Percentiles rank a stretch among this genome's conserved stretches.
phyloP scores from a whole-genome alignment of 2,113 vertebrate genomes.

The Anser cygnoides region DNA sequence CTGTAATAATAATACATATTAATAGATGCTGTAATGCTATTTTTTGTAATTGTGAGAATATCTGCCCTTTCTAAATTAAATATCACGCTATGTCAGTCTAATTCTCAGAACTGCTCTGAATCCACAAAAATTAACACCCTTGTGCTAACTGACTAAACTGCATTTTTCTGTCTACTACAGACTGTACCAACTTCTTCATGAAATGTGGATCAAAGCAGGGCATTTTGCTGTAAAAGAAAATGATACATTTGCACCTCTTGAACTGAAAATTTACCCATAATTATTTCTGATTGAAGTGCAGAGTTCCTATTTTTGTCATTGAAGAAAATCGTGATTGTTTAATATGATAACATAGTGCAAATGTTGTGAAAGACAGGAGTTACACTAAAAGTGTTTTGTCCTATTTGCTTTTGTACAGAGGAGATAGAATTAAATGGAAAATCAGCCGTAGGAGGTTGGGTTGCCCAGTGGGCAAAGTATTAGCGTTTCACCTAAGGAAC shows the following conservation, averaged over 20 bases:
- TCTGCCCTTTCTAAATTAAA: background rate
- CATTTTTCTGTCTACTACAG: background rate
- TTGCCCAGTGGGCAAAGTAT: background rate
- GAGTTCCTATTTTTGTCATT: background rate
- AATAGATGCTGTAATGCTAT: background rate
- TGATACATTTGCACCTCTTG: background rate
- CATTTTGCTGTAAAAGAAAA: background rate
- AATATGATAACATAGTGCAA: background rate
- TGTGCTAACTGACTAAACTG: background rate
- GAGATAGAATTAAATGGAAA: background rate
- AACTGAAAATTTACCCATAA: background rate
- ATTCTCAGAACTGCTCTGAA: background rate
- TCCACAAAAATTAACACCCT: background rate
- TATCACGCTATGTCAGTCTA: background rate
- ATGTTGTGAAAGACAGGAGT: background rate
- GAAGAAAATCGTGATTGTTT: background rate
- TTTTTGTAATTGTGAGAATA: background rate
- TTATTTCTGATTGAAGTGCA: background rate
- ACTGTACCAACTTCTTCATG: background rate
- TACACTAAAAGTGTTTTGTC: background rate
- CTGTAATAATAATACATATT: background rate
- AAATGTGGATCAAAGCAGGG: background rate
- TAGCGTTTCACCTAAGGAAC: constrained; percentile 35
- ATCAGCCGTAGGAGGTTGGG: background rate
- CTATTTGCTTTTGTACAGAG: background rate